Percentiles rank a stretch among this genome's conserved stretches.
Evolutionary conservation across 2,113 vertebrate species (phyloP).

Genomic region (Notiomystis cincta): DNA sequence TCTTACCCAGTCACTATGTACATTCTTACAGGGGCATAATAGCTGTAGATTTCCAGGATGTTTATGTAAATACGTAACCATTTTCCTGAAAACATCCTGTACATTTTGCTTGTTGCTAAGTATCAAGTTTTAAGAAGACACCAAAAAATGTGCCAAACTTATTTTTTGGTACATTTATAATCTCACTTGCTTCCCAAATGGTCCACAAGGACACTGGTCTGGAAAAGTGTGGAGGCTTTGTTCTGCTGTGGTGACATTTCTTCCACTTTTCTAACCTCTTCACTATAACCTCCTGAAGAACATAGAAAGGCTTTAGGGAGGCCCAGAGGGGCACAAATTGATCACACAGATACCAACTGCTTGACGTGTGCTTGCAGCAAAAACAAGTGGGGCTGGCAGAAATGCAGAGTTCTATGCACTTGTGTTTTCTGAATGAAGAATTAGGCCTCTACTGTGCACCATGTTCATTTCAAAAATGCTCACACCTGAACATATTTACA

Average conservation of each 20-base stretch:
- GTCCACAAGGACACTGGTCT: neutral
- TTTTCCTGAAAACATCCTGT: neutral
- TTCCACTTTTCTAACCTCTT: neutral
- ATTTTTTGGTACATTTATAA: neutral
- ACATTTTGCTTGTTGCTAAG: neutral
- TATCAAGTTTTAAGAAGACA: neutral
- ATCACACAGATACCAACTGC: neutral
- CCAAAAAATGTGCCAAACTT: neutral
- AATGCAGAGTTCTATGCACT: neutral
- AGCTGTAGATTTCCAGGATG: neutral
- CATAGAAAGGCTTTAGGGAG: neutral
- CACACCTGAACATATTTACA: neutral
- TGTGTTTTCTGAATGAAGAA: neutral
- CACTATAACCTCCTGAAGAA: neutral
- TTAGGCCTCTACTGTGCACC: neutral
- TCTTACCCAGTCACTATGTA: rapidly evolving
- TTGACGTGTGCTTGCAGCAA: rapidly evolving
- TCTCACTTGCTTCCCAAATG: neutral
- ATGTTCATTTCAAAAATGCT: neutral
- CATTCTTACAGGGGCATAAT: neutral
- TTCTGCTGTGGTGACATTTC: neutral
- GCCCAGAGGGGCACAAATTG: neutral
- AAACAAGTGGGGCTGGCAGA: neutral
- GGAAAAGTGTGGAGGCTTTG: neutral
- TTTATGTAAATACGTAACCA: neutral